These are phyloP conservation scores for Machaerirhynchus nigripectus DNA, from an alignment of 2,113 vertebrate genomes.

Conservation along the genomic window DNA sequence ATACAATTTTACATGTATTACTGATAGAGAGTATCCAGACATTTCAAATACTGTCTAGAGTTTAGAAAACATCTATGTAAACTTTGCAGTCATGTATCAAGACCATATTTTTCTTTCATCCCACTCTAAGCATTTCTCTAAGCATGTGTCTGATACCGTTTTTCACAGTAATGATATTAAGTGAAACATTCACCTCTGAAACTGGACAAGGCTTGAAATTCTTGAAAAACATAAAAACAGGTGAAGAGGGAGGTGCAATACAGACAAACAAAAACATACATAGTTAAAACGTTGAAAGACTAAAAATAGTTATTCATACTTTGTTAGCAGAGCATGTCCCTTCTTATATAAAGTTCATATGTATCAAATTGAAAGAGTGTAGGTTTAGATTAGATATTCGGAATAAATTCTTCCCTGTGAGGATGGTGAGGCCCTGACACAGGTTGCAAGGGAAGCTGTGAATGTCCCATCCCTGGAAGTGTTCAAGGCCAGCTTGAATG, in stretches of 20 bases:
- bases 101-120: background rate
- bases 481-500: too few species aligned
- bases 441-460: background rate
- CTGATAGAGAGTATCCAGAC: background rate
- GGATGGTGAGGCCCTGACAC: fast-evolving
- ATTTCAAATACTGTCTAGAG: background rate
- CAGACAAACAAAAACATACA: background rate
- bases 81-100: background rate
- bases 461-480: background rate
- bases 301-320: background rate
- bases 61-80: background rate
- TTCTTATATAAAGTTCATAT: background rate
- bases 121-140: background rate
- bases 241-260: fast-evolving
- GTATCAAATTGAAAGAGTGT: background rate
- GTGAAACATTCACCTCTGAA: background rate
- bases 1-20: background rate
- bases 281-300: background rate
- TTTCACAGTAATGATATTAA: background rate
- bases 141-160: background rate
- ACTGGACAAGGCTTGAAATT: background rate
- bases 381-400: background rate
- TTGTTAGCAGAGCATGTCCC: background rate
- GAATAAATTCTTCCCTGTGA: background rate
- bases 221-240: background rate